Percentiles rank a stretch among this genome's conserved stretches.
These are phyloP conservation scores for Melanchra persicariae DNA, from an alignment of 2,888 invertebrate species.

Conservation along the genomic window DNA sequence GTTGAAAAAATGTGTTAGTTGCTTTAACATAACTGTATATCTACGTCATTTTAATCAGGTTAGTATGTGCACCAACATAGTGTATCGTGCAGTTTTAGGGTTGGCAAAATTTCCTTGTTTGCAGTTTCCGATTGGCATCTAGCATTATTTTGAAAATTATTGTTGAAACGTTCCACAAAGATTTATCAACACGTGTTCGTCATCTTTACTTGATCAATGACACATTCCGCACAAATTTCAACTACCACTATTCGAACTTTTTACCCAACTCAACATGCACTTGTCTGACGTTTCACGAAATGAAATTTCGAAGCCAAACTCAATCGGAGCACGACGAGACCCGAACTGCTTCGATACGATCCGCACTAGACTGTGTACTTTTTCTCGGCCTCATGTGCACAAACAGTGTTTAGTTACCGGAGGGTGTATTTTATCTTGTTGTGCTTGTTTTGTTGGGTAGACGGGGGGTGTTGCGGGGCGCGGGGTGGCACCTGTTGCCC, in stretches of 20 bases:
- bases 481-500: constrained; percentile 85
- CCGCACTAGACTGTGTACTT: constrained; percentile 72
- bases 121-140: neutral
- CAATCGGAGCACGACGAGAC: constrained; percentile 18
- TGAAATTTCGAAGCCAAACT: constrained; percentile 54
- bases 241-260: neutral
- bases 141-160: neutral
- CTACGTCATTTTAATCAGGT: too few species aligned
- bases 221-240: neutral
- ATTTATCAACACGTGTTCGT: neutral
- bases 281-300: constrained; percentile 39
- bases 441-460: constrained; percentile 79
- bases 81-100: neutral
- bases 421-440: constrained; percentile 80
- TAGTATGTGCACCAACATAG: constrained; percentile 1
- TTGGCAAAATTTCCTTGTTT: neutral
- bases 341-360: constrained; percentile 30
- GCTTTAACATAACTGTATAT: too few species aligned
- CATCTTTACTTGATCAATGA: neutral
- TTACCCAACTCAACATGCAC: constrained; percentile 3
- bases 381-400: constrained; percentile 77
- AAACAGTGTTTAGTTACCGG: constrained; percentile 79
- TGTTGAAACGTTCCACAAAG: neutral
- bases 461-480: constrained; percentile 52
- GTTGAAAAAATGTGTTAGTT: too few species aligned